Evolutionary conservation across 1,140 invertebrate species (phyloP).

Genomic region (Holotrichia oblita): DNA sequence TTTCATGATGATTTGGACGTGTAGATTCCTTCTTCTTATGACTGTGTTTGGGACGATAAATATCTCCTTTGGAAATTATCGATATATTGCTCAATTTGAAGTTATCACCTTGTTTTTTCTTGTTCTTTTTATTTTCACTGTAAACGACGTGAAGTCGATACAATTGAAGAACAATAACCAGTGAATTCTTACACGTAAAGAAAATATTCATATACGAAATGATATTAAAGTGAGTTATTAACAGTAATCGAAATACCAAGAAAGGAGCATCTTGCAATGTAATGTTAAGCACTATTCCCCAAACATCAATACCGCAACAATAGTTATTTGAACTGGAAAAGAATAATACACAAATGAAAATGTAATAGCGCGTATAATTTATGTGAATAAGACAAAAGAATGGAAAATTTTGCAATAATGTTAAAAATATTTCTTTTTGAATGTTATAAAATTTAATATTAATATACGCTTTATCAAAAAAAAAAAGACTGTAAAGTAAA

Average conservation of each 20-base stretch:
- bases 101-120: conserved; percentile 58
- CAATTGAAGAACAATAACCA: conserved; percentile 86
- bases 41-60: conserved; percentile 51
- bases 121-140: conserved; percentile 67
- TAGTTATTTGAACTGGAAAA: conserved; percentile 65
- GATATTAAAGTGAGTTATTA: conserved; percentile 86
- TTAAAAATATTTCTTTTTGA: too few relatives aligned
- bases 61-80: conserved; percentile 66
- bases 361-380: too few relatives aligned
- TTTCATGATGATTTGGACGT: not conserved
- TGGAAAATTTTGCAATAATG: too few relatives aligned
- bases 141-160: conserved; percentile 87
- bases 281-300: conserved; percentile 82
- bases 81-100: conserved; percentile 65
- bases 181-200: conserved; percentile 89
- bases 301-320: conserved; percentile 85
- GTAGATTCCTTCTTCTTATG: conserved; percentile 43
- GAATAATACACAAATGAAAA: conserved; percentile 2
- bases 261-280: conserved; percentile 86
- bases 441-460: too few relatives aligned
- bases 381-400: too few relatives aligned
- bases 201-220: conserved; percentile 94
- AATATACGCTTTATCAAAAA: too few relatives aligned
- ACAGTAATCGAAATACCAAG: conserved; percentile 80
- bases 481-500: too few relatives aligned